Base-by-base conservation (phyloP, 2,797 vertebrate species). In the Heliangelus exortis region DNA sequence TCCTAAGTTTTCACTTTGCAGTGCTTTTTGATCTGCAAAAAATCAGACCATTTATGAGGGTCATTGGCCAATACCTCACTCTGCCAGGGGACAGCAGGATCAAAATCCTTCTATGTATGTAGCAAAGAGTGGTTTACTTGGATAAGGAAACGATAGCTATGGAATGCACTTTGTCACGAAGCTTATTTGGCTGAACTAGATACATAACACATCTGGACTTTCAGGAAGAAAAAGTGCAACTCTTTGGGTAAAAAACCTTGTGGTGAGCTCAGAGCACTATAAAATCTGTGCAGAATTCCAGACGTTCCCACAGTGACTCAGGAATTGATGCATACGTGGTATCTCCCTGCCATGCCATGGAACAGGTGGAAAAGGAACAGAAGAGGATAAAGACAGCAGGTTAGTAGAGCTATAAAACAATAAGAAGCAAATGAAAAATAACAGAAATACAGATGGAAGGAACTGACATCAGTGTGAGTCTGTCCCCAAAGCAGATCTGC, bases 81-180 rank as follows among this genome's bases (percentile, higher is more conserved):
- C 61, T 69, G 45, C 50, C 62, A 41, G 0, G 2, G 43, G 43
- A 83, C 16, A 77, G 74, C 29, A 90, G 48, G 51, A 79, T 76
- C 50, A 69, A 91, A 89, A 53, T 31, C n/a, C 50, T 82, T 53
- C 75, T 58, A 55, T 7, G 34, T 33, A 68, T 54, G 63, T 1
- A 80, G 63, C 54, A 67, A 59, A 72, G 53, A 39, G 47, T 61
- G 51, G 63, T 78, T 91, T 90, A 87, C 83, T 39, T 29, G 65
- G 62, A 62, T 8, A 8, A 91, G 87, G 74, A 78, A 92, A 76
- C 8, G 22, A 71, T 69, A 80, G 85, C 73, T 87, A 77, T 81
- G 92, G 91, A 94, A 94, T 54, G 67, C 33, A 77, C 68, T 85
- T n/a, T 68, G 72, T 85, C 92, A 90, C 89, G 87, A 95, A 89